Conservation (phyloP, 2,888 invertebrate species). For the Argyresthia goedartella region DNA sequence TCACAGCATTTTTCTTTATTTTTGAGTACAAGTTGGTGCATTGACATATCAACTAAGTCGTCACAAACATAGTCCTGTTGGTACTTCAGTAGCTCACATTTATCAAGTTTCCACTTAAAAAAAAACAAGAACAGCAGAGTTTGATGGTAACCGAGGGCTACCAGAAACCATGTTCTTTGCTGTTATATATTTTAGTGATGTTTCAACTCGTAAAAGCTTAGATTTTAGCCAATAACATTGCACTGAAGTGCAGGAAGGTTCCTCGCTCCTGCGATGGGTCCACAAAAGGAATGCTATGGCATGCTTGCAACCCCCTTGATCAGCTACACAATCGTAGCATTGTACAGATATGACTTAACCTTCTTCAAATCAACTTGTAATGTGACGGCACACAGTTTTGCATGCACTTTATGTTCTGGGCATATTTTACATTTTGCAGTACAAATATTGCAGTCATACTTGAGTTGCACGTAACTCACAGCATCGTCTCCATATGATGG, state of each 20-base stretch:
- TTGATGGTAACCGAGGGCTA: background rate
- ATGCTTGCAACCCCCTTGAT: conserved; percentile 12
- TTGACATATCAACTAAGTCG: background rate
- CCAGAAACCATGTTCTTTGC: conserved; percentile 7
- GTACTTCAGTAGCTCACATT: conserved; percentile 2
- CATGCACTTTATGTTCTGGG: conserved; percentile 23
- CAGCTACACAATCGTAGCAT: conserved; percentile 15
- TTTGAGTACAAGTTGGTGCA: background rate
- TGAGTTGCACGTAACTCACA: conserved; percentile 19
- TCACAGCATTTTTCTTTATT: background rate
- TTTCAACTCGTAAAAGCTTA: conserved; percentile 11
- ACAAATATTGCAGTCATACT: conserved; percentile 16
- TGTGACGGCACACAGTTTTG: conserved; percentile 17
- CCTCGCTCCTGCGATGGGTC: conserved; percentile 15
- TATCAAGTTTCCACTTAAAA: background rate
- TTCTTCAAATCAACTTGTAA: conserved; percentile 14
- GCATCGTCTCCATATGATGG: conserved; percentile 21
- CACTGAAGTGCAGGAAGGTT: conserved; percentile 10
- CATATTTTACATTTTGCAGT: conserved; percentile 19
- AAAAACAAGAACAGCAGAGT: background rate
- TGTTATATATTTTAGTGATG: conserved; percentile 11
- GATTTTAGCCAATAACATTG: conserved; percentile 15
- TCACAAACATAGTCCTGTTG: background rate
- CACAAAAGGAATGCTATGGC: conserved; percentile 14
- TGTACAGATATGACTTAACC: background rate